Evolutionary conservation across 2,113 vertebrate species (phyloP), one percentile per base, ranked within the genome.

Genomic region (Lasiurus cinereus): DNA sequence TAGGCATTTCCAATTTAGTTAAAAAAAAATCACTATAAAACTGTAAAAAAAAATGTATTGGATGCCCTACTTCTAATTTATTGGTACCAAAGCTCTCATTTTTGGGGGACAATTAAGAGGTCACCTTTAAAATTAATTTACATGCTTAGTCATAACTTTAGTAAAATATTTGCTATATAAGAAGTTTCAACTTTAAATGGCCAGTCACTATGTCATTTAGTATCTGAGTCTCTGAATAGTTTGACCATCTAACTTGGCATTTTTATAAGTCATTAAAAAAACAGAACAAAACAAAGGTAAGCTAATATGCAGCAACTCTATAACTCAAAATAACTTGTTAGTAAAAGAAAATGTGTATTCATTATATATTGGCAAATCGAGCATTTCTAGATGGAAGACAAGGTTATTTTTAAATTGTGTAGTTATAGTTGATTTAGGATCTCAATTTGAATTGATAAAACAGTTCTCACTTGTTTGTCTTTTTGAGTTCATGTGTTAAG

Each of bases 401-500:
- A 67, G 33, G 24, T 92, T 90, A 31, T 74, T 96, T 96, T 90
- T 88, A 85, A 93, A 22, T 86, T 96, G 4, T 54, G 5, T 64
- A 56, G 18, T 84, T n/a, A 82, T 84, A 62, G 69, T 88, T 79
- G 39, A 43, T 91, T 91, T 59, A 80, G 56, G 7, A 39, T 91
- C 52, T 93, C 27, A 18, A 0, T 92, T 97, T 95, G 95, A 90
- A 83, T 87, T 90, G 82, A 72, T 83, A 84, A 79, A 92, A 86
- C 94, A 43, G 9, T 77, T 79, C 16, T 50, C 86, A 88, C 43
- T 80, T 77, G 46, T 91, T 80, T 82, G 52, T 93, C 67, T 78
- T 76, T 95, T 96, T 84, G 19, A 93, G 66, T 93, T 95, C 12
- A 22, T 95, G 16, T 95, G 96, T 95, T 82, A 90, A 91, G 79